These are phyloP conservation scores for Clavelina lepadiformis DNA, from an alignment of 23 tunicate species.

Conservation along the genomic window DNA sequence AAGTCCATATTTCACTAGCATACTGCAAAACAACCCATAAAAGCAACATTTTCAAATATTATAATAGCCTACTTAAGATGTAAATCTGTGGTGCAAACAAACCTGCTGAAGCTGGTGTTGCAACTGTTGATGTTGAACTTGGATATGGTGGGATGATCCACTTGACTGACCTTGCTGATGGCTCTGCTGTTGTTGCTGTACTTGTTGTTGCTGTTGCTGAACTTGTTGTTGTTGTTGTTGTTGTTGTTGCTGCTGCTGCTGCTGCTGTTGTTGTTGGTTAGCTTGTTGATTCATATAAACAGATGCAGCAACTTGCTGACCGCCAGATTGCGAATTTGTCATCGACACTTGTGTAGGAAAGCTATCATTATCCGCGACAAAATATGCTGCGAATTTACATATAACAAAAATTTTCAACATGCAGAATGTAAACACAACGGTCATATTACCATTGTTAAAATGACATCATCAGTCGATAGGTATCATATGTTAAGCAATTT, in stretches of 20 bases:
- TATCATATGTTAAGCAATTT: too few relatives aligned
- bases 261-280: constrained; percentile 36
- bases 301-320: constrained; percentile 38
- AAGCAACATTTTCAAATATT: too few relatives aligned
- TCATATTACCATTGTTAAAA: too few relatives aligned
- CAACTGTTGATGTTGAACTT: constrained; percentile 75
- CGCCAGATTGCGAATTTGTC: constrained; percentile 47
- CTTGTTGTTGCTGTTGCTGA: constrained; percentile 44
- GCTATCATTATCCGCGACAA: constrained; percentile 53
- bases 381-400: neutral
- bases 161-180: constrained; percentile 35
- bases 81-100: too few relatives aligned
- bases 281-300: constrained; percentile 75
- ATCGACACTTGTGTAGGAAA: constrained; percentile 68
- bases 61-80: too few relatives aligned
- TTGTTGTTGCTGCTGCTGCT: constrained; percentile 24
- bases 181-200: constrained; percentile 46
- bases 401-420: neutral
- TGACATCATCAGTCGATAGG: too few relatives aligned
- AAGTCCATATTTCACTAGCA: too few relatives aligned
- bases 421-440: too few relatives aligned
- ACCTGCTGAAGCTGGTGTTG: constrained; percentile 54
- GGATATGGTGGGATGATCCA: constrained; percentile 52
- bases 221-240: constrained; percentile 20
- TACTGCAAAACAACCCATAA: too few relatives aligned